Percentiles rank a stretch among this genome's conserved stretches.
phyloP scores from a whole-genome alignment of 64 coral and sea anemone genomes.

The Dendrophyllia cribrosa region DNA sequence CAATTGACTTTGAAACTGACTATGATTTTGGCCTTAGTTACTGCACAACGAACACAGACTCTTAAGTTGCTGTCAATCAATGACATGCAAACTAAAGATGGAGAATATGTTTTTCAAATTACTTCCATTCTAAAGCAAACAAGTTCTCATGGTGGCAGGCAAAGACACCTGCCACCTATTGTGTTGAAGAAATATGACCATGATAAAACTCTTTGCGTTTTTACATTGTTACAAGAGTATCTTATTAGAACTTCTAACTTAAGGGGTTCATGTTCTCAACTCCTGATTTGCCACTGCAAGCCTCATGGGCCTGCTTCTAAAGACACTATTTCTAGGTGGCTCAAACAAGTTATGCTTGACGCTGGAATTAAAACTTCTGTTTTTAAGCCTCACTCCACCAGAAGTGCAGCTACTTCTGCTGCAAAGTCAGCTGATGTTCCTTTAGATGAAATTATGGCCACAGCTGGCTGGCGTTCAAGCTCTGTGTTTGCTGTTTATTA shows the following conservation, averaged over 20 bases:
- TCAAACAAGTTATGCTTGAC: constrained; percentile 54
- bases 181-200: constrained; percentile 45
- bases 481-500: too few relatives aligned
- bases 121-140: constrained; percentile 42
- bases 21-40: constrained; percentile 59
- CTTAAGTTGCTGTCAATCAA: constrained; percentile 39
- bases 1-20: constrained; percentile 47
- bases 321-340: constrained; percentile 61
- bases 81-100: constrained; percentile 8
- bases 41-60: constrained; percentile 72
- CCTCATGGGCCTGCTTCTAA: constrained; percentile 67
- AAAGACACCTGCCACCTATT: constrained; percentile 53
- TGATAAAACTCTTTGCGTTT: constrained; percentile 42
- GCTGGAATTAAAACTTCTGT: constrained; percentile 52
- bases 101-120: constrained; percentile 43
- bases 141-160: constrained; percentile 34
- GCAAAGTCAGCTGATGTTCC: too few relatives aligned
- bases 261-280: constrained; percentile 46
- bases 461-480: too few relatives aligned
- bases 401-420: constrained; percentile 1
- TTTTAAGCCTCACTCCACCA: constrained; percentile 61
- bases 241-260: constrained; percentile 52
- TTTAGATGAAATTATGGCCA: too few relatives aligned
- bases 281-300: constrained; percentile 57
- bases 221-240: constrained; percentile 56